Evolutionary conservation across 2,797 vertebrate species (phyloP).

Genomic region (Acanthurus lineatus): DNA sequence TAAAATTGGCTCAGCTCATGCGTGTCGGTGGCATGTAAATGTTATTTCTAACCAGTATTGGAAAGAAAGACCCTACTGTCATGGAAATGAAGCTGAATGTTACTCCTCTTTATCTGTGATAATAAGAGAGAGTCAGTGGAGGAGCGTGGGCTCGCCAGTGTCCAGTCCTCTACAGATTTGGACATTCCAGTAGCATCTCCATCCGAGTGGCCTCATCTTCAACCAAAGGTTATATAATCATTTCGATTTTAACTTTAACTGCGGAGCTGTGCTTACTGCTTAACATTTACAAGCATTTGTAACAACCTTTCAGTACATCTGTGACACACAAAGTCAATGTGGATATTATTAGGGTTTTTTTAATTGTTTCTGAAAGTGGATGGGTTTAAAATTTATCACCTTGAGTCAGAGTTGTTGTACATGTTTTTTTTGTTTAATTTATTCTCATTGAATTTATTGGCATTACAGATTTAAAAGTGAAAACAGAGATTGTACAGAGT

Average conservation of each 20-base stretch:
- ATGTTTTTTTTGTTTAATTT: slow-evolving; percentile 27
- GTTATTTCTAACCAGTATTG: neutral
- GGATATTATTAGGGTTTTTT: slow-evolving; percentile 38
- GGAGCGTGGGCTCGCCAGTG: neutral
- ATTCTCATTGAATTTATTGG: slow-evolving; percentile 19
- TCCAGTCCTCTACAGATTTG: slow-evolving; percentile 45
- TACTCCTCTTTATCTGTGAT: slow-evolving; percentile 1
- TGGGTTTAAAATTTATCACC: slow-evolving; percentile 38
- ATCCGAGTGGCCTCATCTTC: slow-evolving; percentile 19
- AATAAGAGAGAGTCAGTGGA: neutral
- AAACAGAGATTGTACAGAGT: no score
- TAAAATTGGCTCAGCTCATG: neutral
- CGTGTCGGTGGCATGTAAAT: neutral
- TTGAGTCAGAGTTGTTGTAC: slow-evolving; percentile 33
- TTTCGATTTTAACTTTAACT: slow-evolving; percentile 48
- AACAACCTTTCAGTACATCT: slow-evolving; percentile 35
- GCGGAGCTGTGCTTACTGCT: slow-evolving; percentile 23
- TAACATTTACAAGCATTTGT: slow-evolving; percentile 9
- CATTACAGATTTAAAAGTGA: neutral
- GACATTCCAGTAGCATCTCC: slow-evolving; percentile 41
- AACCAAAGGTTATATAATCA: slow-evolving; percentile 48
- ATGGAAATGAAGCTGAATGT: slow-evolving; percentile 15
- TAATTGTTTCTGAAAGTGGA: slow-evolving; percentile 4
- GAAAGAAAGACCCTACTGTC: neutral
- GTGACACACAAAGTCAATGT: slow-evolving; percentile 12